phyloP scores from a whole-genome alignment of 2,888 invertebrate genomes.

The Tyria jacobaeae region DNA sequence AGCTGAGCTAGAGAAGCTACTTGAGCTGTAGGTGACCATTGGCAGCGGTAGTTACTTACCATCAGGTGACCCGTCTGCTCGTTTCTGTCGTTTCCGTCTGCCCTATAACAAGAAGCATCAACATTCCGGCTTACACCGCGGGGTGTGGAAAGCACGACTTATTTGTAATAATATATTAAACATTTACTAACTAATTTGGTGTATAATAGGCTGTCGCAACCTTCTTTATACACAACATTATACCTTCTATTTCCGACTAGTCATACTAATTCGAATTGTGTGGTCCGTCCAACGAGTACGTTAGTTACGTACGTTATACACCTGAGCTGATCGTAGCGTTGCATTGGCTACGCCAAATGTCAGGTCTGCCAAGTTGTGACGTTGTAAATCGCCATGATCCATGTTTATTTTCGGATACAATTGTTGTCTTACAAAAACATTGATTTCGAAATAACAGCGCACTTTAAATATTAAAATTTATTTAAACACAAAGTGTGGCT shows the following conservation, averaged over 20 bases:
- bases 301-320: constrained; percentile 47
- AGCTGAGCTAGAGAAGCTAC: no score
- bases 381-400: constrained; percentile 56
- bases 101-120: no score
- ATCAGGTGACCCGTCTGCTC: no score
- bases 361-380: constrained; percentile 66
- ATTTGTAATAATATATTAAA: neutral
- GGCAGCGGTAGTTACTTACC: no score
- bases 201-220: neutral
- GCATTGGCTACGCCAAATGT: constrained; percentile 58
- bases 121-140: no score
- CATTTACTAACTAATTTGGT: neutral
- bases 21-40: no score
- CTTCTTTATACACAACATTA: constrained; percentile 20
- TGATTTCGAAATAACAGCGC: neutral
- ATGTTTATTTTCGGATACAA: constrained; percentile 54
- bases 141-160: no score
- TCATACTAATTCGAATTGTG: constrained; percentile 26
- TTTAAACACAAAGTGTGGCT: neutral
- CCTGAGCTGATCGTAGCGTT: constrained; percentile 48
- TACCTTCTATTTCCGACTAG: constrained; percentile 26
- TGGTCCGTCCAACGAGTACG: constrained; percentile 22
- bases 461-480: neutral
- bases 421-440: constrained; percentile 24
- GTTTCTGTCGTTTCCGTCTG: no score